These are phyloP conservation scores for Erebia aethiops DNA, from an alignment of 2,888 invertebrate species.

Conservation along the genomic window DNA sequence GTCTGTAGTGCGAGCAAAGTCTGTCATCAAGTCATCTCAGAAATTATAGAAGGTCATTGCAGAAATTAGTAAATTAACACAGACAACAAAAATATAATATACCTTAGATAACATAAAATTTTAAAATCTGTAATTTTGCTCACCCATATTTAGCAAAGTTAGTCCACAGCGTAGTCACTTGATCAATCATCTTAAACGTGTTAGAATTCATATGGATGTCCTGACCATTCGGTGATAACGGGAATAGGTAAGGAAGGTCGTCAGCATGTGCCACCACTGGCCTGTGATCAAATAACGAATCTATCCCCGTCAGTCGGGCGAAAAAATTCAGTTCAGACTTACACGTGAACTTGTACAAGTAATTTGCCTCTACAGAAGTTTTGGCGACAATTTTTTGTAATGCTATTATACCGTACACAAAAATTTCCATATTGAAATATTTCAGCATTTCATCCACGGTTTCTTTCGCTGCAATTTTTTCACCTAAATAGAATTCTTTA, in stretches of 20 bases:
- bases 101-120: background rate
- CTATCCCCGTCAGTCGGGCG: background rate
- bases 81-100: background rate
- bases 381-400: slow-evolving; percentile 47
- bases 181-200: slow-evolving; percentile 54
- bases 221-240: slow-evolving; percentile 44
- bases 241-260: slow-evolving; percentile 61
- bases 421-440: slow-evolving; percentile 45
- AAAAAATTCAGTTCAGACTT: slow-evolving; percentile 50
- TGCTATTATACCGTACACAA: slow-evolving; percentile 44
- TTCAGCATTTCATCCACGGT: slow-evolving; percentile 44
- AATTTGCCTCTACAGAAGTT: slow-evolving; percentile 45
- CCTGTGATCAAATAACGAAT: slow-evolving; percentile 14
- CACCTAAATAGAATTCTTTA: slow-evolving; percentile 45
- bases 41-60: too few species aligned
- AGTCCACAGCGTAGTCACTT: slow-evolving; percentile 56
- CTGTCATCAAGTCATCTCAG: too few species aligned
- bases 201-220: slow-evolving; percentile 51
- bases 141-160: slow-evolving; percentile 68
- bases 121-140: slow-evolving; percentile 39
- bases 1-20: too few species aligned
- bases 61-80: background rate
- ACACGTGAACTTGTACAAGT: slow-evolving; percentile 54
- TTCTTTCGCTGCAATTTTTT: slow-evolving; percentile 38
- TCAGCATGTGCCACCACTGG: slow-evolving; percentile 57